Evolutionary conservation across 64 coral and sea anemone genomes (phyloP), one percentile per base, ranked within the genome.

Genomic region (Hydrozoanthus tunicans): DNA sequence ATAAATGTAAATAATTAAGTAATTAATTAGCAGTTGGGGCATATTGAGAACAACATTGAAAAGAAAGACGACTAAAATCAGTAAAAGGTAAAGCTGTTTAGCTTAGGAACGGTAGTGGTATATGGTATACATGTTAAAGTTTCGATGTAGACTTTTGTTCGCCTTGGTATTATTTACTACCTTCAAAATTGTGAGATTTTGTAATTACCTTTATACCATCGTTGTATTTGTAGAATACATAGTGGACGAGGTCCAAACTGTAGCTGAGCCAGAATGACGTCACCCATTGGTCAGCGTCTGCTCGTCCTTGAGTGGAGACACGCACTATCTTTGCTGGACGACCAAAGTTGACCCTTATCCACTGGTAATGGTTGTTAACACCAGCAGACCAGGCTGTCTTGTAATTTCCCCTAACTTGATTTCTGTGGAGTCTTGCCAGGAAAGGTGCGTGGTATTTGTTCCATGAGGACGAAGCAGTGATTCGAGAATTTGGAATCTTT

Each of bases 401-500:
- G 23, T 70, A 86, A 2, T 61, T 62, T 53, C 82, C 82, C 53
- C 27, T 54, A 4, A 70, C 12, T 8, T 70, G 13, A 51, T 51
- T 66, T 86, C 64, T 70, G 43, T 86, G 11, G 5, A 86, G 82
- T 53, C 82, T 54, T 43, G 83, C 83, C 66, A 93, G 92, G 43
- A 26, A 79, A 7, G 95, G 23, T 0, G 65, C 74, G 24, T 96
- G 94, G 81, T 93, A 93, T 13, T 9, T 72, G 51, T 96, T 89
- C 73, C 66, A 93, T 79, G 86, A 69, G 43, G 94, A 96, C 4
- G 94, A 96, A 17, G 94, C 94, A 14, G 80, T 74, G 61, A 96
- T 93, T 63, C 80, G 85, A 17, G 78, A 58, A 77, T 65, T 93
- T 14, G 55, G 89, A 54, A 96, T 72, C 56, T 80, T 86, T 9